phyloP scores from a whole-genome alignment of 1,140 invertebrate genomes.

The Choristoneura fumiferana region DNA sequence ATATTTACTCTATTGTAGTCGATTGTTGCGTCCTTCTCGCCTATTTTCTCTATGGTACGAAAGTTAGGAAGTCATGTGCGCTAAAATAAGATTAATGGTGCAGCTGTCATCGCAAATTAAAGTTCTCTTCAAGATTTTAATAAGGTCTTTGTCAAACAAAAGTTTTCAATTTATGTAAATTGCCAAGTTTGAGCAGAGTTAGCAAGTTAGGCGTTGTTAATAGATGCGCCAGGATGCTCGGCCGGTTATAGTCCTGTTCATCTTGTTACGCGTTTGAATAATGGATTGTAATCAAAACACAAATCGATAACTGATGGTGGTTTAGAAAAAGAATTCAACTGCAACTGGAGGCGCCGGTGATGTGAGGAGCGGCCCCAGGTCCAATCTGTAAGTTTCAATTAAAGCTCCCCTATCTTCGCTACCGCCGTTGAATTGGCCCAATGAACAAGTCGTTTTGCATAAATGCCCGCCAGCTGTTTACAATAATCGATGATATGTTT shows the following conservation, averaged over 20 bases:
- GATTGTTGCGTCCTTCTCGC: conserved; percentile 30
- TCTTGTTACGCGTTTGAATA: conserved; percentile 14
- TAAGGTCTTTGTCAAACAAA: conserved; percentile 61
- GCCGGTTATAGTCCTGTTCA: not conserved
- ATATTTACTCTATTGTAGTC: conserved; percentile 32
- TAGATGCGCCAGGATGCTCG: not conserved
- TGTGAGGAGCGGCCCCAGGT: conserved; percentile 5
- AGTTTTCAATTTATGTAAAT: conserved; percentile 64
- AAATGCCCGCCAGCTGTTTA: conserved; percentile 75
- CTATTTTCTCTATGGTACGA: conserved; percentile 27
- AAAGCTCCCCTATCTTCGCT: conserved; percentile 52
- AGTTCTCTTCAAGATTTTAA: conserved; percentile 69
- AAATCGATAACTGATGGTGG: conserved; percentile 18
- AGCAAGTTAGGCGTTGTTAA: not conserved
- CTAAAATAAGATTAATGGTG: conserved; percentile 64
- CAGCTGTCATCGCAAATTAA: conserved; percentile 62
- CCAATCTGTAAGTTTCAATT: conserved; percentile 60
- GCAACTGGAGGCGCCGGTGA: conserved; percentile 5
- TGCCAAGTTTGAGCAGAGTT: conserved; percentile 44
- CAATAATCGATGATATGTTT: conserved; percentile 75
- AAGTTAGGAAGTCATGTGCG: conserved; percentile 41
- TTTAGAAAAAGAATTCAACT: conserved; percentile 14
- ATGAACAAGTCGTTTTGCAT: conserved; percentile 65
- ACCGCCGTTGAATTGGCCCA: conserved; percentile 67
- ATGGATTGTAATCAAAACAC: conserved; percentile 18